Conservation (phyloP, 1,140 invertebrate species). For the Aphelenchoides besseyi region DNA sequence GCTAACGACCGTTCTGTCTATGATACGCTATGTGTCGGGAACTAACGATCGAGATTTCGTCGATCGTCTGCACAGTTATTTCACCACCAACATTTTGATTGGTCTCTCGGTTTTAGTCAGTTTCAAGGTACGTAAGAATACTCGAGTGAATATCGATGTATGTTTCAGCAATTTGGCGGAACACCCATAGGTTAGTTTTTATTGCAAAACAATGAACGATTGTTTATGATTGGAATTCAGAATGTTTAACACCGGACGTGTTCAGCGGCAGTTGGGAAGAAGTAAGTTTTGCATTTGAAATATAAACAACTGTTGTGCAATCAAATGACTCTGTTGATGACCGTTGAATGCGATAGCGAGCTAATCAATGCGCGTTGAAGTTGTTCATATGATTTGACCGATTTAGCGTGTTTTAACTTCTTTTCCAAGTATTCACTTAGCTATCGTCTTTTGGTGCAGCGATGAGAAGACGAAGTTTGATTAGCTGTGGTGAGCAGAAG, state of each 20-base stretch:
- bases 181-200: conserved; percentile 32
- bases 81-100: conserved; percentile 51
- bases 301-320: conserved; percentile 3
- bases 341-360: neutral
- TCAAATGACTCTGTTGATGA: neutral
- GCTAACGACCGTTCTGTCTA: conserved; percentile 43
- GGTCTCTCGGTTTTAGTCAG: conserved; percentile 46
- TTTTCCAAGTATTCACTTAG: neutral
- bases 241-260: conserved; percentile 48
- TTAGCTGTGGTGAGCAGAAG: neutral
- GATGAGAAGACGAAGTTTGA: neutral
- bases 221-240: conserved; percentile 5
- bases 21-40: conserved; percentile 52
- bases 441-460: conserved; percentile 1
- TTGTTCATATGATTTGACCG: too few species aligned
- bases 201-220: neutral
- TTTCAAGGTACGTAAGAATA: conserved; percentile 46
- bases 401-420: too few species aligned
- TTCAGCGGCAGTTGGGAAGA: conserved; percentile 51
- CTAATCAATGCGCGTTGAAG: too few species aligned
- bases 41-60: conserved; percentile 53
- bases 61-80: conserved; percentile 45
- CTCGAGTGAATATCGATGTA: conserved; percentile 3
- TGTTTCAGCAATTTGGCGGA: conserved; percentile 54
- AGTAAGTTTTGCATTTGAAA: conserved; percentile 35